Base-by-base conservation (phyloP, 2,888 invertebrate genomes). In the Petrolisthes manimaculis region DNA sequence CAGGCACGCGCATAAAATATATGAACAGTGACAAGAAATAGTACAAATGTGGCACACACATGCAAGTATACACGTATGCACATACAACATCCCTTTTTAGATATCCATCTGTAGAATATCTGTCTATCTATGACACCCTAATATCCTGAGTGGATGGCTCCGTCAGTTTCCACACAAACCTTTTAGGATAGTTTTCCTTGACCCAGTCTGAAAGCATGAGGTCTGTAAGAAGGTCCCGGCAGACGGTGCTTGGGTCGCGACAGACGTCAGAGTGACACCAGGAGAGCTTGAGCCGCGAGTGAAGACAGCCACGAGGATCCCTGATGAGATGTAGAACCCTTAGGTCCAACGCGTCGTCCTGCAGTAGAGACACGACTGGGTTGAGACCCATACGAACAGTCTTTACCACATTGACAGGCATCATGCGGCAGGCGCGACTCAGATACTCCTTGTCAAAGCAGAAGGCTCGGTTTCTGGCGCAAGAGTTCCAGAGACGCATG, bases 351-450 rank as follows among this genome's bases (percentile, higher is more conserved):
- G 74, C 82, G 4, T 84, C 75, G 83, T 90, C 90, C 83, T 85
- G 78, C n/a, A 90, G 81, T 5, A 90, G 86, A 51, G 77, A 61
- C 51, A 81, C 82, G 71, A 89, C 87, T 1, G 90, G 90, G 0
- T 21, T 53, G 8, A 89, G 74, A 18, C 90, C 90, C 89, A 90
- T 83, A 67, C 90, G 86, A 14, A 90, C 90, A 6, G 89, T 89
- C 83, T 90, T 90, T 54, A 89, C 79, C 56, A 90, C 89, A 37
- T 90, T 90, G 14, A 90, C 83, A 5, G 90, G 90, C 86, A 88
- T 87, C 51, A 84, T 21, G 74, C 69, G 78, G 77, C 90, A 90
- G 67, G 78, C 81, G 5, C 82, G 82, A 3, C 67, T 77, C 55
- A 86, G 2, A 9, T 79, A 84, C 3, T 83, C 83, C 74, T 89